These are phyloP conservation scores for Calameuta idolon DNA, from an alignment of 2,888 invertebrate genomes.

Conservation along the genomic window DNA sequence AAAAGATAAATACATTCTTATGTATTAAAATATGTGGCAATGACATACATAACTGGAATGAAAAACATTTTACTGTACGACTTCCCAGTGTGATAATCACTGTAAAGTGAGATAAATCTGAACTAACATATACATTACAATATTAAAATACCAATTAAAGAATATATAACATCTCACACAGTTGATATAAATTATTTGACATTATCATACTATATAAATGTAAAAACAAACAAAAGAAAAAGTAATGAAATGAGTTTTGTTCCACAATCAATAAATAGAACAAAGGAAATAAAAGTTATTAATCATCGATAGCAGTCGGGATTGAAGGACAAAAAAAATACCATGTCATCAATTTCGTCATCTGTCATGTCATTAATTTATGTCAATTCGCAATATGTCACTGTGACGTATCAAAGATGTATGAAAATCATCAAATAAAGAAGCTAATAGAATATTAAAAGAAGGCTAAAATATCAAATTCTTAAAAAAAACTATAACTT, in stretches of 20 bases:
- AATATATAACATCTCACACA: not conserved
- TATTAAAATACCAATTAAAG: not conserved
- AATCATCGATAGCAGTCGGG: not conserved
- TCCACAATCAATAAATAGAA: not conserved
- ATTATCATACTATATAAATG: not conserved
- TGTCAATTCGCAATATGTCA: not conserved
- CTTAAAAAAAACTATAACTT: not conserved
- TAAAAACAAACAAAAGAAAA: not conserved
- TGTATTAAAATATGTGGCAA: not conserved
- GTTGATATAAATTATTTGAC: not conserved
- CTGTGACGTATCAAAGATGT: not conserved
- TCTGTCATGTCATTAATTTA: not conserved
- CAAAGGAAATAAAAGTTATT: not conserved
- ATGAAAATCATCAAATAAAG: too few species aligned
- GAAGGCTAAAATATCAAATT: not conserved
- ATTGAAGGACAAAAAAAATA: not conserved
- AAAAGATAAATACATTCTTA: not conserved
- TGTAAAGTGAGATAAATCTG: slow-evolving; percentile 2
- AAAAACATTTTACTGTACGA: slow-evolving; percentile 6
- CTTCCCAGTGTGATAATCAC: slow-evolving; percentile 10
- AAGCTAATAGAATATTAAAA: not conserved
- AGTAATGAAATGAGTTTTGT: not conserved
- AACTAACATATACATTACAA: not conserved
- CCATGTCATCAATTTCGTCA: not conserved
- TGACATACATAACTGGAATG: slow-evolving; percentile 12